These are phyloP conservation scores for Drosophila colorata DNA, from an alignment of 2,888 invertebrate genomes.

Conservation along the genomic window DNA sequence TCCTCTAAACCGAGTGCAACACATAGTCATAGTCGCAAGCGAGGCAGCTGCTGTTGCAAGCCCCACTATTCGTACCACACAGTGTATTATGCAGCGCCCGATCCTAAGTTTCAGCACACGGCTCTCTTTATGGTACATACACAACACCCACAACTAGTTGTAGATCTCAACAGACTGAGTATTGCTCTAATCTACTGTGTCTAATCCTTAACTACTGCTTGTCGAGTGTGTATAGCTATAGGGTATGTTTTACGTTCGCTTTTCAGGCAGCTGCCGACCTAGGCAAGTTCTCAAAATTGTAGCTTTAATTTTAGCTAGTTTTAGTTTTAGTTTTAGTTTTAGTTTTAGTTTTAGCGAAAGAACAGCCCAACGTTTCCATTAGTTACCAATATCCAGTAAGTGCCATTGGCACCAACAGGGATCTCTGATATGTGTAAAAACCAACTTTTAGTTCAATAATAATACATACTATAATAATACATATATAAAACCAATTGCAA, in stretches of 20 bases:
- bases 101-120: slow-evolving; percentile 24
- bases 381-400: slow-evolving; percentile 65
- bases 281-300: slow-evolving; percentile 52
- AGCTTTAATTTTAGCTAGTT: slow-evolving; percentile 11
- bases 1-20: slow-evolving; percentile 1
- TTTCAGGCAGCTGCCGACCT: not conserved
- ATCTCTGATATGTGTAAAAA: slow-evolving; percentile 59
- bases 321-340: slow-evolving; percentile 5
- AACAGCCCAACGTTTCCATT: slow-evolving; percentile 55
- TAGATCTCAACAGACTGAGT: slow-evolving; percentile 80
- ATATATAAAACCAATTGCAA: not conserved
- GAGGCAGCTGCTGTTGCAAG: slow-evolving; percentile 2
- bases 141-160: slow-evolving; percentile 58
- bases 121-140: slow-evolving; percentile 40
- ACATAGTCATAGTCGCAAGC: slow-evolving; percentile 7
- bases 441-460: too few relatives aligned
- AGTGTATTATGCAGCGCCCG: slow-evolving; percentile 34
- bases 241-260: not conserved
- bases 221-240: not conserved
- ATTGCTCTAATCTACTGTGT: slow-evolving; percentile 41
- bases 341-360: slow-evolving; percentile 10
- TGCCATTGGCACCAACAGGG: slow-evolving; percentile 63
- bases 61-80: not conserved
- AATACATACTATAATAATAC: not conserved
- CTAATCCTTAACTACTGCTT: slow-evolving; percentile 26